Base-by-base conservation (phyloP, 1,140 invertebrate genomes). In the Drosophila pallidifrons region DNA sequence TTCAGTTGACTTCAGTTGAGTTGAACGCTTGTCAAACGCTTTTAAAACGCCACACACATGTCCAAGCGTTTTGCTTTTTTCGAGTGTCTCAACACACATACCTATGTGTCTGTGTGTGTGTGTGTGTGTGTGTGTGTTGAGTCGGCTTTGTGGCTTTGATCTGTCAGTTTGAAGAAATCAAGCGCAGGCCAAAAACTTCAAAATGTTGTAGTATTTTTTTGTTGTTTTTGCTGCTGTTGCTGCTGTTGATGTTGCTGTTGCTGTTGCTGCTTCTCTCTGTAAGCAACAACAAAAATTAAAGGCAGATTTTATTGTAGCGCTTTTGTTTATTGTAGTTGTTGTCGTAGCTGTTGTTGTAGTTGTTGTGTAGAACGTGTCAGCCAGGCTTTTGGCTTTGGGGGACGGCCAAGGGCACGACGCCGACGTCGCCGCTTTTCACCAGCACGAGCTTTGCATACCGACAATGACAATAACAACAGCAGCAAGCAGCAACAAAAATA, bases 91-190 rank as follows among this genome's bases (percentile, higher is more conserved):
- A 58, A 77, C 74, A 67, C 49, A 70, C 46, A 49, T 64, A 73
- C 49, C 46, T 43, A 0, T 13, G 25, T 38, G 47, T 20, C 11
- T 30, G 11, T 8, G 35, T 20, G 11, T 20, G 38, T 8, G 25
- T 49, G 43, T 58, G n/a, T 30, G 11, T 8, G 35, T 20, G 11
- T 20, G 38, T 8, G 25, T 49, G 43, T 58, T 28, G 49, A 67
- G 71, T 75, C 65, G 72, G 74, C 89, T 85, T 85, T 49, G 66
- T 59, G 51, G 76, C 89, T 91, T 91, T 91, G 89, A 91, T 91
- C 89, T 91, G 89, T 91, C 89, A 82, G 82, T 77, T 90, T 85
- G 82, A 90, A 88, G 86, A 91, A 90, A 90, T 89, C 85, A 89
- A 89, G 85, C 85, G 78, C 85, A 89, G 78, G 78, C 85, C 85